Conservation (phyloP, 2,888 invertebrate genomes). For the Lepidochrysops patricia region DNA sequence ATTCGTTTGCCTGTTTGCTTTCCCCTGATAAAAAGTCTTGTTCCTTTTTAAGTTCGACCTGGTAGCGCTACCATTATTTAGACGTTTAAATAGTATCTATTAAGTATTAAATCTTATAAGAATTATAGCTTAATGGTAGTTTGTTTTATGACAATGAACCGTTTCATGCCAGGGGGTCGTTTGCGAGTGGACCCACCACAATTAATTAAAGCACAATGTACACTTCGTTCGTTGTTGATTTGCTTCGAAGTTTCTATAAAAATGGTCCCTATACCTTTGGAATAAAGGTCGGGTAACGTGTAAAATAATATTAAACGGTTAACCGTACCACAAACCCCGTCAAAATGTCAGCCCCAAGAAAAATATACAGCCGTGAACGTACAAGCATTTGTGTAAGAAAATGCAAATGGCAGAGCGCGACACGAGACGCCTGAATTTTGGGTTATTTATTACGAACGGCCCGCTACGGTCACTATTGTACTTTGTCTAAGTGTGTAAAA, state of each 20-base stretch:
- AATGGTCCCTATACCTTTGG: not conserved
- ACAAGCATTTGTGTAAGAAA: constrained; percentile 28
- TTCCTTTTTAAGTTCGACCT: not conserved
- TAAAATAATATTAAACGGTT: not conserved
- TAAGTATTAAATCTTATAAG: not conserved
- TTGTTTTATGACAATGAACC: constrained; percentile 35
- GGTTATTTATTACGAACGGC: not conserved
- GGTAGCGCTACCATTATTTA: not conserved
- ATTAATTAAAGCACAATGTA: constrained; percentile 67
- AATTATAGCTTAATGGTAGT: constrained; percentile 27
- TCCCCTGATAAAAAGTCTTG: too few relatives aligned
- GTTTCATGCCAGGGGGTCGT: constrained; percentile 53
- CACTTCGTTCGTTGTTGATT: constrained; percentile 11
- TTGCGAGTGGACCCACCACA: constrained; percentile 51
- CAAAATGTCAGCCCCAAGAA: constrained; percentile 35
- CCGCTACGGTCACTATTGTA: not conserved
- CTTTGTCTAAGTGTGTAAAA: too few relatives aligned
- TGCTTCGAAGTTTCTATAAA: not conserved
- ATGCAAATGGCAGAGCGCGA: constrained; percentile 27
- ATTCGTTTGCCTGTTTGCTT: too few relatives aligned
- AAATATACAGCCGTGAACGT: constrained; percentile 36
- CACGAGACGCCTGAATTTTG: constrained; percentile 20
- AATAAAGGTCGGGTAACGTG: not conserved
- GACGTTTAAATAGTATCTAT: not conserved
- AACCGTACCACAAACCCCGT: constrained; percentile 27